Conservation (phyloP, 2,888 invertebrate species). For the Synanthedon tipuliformis region DNA sequence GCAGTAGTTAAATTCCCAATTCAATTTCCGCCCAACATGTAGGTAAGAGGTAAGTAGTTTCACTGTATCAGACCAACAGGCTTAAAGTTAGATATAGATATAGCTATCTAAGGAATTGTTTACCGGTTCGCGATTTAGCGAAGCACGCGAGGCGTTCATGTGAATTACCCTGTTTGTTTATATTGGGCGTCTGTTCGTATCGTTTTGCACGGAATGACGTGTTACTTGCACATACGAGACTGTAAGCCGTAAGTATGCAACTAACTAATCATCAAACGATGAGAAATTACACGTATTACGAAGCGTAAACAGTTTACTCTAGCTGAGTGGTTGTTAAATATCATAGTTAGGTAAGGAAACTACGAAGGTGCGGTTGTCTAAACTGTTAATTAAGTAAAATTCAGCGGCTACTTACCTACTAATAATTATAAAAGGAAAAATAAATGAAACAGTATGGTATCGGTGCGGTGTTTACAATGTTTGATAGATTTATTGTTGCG, state of each 20-base stretch:
- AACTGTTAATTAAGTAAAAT: too few relatives aligned
- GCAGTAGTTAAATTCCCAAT: slow-evolving; percentile 15
- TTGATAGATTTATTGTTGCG: too few relatives aligned
- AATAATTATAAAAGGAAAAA: too few relatives aligned
- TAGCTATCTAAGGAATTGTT: slow-evolving; percentile 20
- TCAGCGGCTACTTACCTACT: too few relatives aligned
- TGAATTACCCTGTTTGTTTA: slow-evolving; percentile 23
- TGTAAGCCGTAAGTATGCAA: not conserved
- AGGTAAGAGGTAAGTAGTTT: slow-evolving; percentile 11
- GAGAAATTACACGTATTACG: not conserved
- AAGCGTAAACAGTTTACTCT: not conserved
- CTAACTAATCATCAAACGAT: not conserved
- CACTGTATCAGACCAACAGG: slow-evolving; percentile 31
- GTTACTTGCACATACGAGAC: not conserved
- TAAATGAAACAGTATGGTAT: too few relatives aligned
- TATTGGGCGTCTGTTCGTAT: not conserved
- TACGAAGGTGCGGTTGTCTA: too few relatives aligned
- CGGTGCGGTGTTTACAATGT: too few relatives aligned
- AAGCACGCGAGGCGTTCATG: slow-evolving; percentile 9
- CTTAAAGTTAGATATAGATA: slow-evolving; percentile 12
- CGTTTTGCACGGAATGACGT: not conserved
- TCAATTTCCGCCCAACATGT: slow-evolving; percentile 31
- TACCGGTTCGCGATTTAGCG: slow-evolving; percentile 19
- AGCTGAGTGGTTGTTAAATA: not conserved
- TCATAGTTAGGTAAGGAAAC: too few relatives aligned